These are phyloP conservation scores for Caradrina clavipalpis DNA, from an alignment of 2,888 invertebrate genomes.

Conservation along the genomic window DNA sequence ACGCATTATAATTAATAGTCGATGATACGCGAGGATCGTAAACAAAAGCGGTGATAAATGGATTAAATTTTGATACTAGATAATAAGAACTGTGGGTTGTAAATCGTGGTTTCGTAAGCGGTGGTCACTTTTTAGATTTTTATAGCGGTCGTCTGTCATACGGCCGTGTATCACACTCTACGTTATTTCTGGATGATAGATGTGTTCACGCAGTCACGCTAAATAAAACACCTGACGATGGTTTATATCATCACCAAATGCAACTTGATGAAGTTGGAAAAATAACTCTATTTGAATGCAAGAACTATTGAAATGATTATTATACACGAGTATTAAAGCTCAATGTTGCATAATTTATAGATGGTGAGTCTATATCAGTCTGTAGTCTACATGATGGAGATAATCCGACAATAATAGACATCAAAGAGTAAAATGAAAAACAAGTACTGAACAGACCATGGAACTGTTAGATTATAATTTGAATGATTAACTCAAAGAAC, in stretches of 20 bases:
- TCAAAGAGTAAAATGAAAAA: neutral
- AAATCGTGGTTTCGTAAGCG: conserved; percentile 88
- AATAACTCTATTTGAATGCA: neutral
- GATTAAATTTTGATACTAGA: conserved; percentile 89
- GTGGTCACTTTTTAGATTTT: conserved; percentile 80
- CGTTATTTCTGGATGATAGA: conserved; percentile 24
- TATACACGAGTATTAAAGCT: neutral
- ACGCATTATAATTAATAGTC: conserved; percentile 90
- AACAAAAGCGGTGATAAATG: conserved; percentile 91
- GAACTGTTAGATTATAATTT: neutral
- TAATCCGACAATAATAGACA: neutral
- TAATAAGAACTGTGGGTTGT: conserved; percentile 87
- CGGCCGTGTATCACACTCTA: conserved; percentile 52
- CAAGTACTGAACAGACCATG: neutral
- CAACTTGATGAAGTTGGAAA: conserved; percentile 15
- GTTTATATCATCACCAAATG: conserved; percentile 28
- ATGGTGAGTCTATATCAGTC: too few species aligned
- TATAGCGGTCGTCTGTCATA: conserved; percentile 66
- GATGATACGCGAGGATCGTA: conserved; percentile 90
- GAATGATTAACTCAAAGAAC: conserved; percentile 7
- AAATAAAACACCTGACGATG: conserved; percentile 25
- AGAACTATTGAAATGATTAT: neutral
- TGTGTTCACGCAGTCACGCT: conserved; percentile 15
- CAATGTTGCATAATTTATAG: too few species aligned
- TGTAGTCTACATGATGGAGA: neutral